Evolutionary conservation across 1,140 invertebrate species (phyloP), one percentile per base, ranked within the genome.

Genomic region (Drosophila tsacasi): DNA sequence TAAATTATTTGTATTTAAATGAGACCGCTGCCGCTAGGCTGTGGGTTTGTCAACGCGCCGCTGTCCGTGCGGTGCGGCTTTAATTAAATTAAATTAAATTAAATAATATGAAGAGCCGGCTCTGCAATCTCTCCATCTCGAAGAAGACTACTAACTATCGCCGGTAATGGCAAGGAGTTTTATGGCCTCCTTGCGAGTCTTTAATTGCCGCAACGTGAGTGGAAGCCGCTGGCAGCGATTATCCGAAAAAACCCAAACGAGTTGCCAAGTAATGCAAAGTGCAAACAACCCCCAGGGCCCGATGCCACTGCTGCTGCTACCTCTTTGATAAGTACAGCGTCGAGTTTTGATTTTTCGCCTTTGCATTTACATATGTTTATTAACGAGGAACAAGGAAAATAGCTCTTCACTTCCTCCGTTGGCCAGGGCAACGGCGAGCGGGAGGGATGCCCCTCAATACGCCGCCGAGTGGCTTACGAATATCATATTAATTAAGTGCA

Each of bases 331-430:
- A 83, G 52, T 50, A 25, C 6, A 4, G 9, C 21, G 44, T 44
- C 25, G 46, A 52, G 67, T 61, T 89, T 87, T 87, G 77, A 84
- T 89, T 89, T 87, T 89, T 84, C 83, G 77, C 81, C 83, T 89
- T 82, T 90, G 72, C 83, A 89, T 89, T 89, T 90, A 78, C 75
- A 78, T 78, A 89, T 89, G 84, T 78, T 89, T 90, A 89, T 89
- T 90, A 90, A 81, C 74, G 52, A 42, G 83, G 76, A 74, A 87
- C 82, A 87, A 73, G 65, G 65, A 57, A 54, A 63, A 62, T 32
- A 35, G 66, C 39, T 57, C 54, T 39, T 39, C 21, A 13, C 6
- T 21, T 46, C 6, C 19, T 15, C 35, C 44, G 81, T 84, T 73
- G 81, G 54, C 62, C 60, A 39, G 21, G 77, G 61, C 77, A 81